Evolutionary conservation across 2,113 vertebrate genomes (phyloP), one percentile per base, ranked within the genome.

Genomic region (Brachyistius frenatus): DNA sequence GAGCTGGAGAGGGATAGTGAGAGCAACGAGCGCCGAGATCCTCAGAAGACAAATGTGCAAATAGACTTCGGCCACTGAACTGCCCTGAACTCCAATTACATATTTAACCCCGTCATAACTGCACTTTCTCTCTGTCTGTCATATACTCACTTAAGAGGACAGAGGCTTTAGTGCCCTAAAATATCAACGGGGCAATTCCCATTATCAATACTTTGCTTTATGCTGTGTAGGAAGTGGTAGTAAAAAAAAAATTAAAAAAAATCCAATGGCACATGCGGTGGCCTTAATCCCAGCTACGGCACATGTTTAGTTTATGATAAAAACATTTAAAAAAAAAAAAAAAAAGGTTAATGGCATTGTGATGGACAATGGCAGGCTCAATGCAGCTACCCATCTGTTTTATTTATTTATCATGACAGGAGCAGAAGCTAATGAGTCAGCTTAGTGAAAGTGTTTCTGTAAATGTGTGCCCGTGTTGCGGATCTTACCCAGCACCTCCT

Each of bases 401-500:
- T 2, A 13, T 53, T 63, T 41, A 33, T 35, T 30, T 70, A 2
- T 23, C 23, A 23, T 23, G 0, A 23, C 30, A 5, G 32, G 7
- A 2, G 5, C 33, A 6, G 10, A 13, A 62, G 33, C 11, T 14
- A 68, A 73, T 65, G 70, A 55, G 57, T 11, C 2, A 23, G 8
- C 7, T 60, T 5, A 41, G 23, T 41, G 16, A 0, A 10, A 8
- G 7, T 0, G 10, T 31, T 37, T n/a, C 0, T 73, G 66, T 49
- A 5, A 50, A 15, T 6, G 41, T 35, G 39, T 32, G 33, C 15
- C 32, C 13, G 15, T 6, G 50, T 33, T 4, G 32, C 2, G 5
- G 2, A 10, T 63, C 93, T 86, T 95, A 99, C 98, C 97, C 86
- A 95, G 80, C 36, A 99, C 87, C 85, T 98, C 98, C 89, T 96